These are phyloP conservation scores for Muscicapa adusta DNA, from an alignment of 2,113 vertebrate genomes.

Conservation along the genomic window DNA sequence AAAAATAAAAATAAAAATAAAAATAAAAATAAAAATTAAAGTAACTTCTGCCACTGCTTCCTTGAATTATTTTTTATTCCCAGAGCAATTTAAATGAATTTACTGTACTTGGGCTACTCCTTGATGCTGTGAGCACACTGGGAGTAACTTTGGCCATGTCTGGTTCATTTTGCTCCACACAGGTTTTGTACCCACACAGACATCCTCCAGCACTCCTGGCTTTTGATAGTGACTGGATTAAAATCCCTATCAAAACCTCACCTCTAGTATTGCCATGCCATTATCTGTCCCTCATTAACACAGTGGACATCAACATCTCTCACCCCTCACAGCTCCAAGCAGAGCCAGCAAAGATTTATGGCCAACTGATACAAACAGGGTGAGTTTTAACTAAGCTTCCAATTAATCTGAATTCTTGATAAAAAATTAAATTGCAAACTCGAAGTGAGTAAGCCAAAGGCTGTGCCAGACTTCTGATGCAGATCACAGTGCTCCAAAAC, in stretches of 20 bases:
- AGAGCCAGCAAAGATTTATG: fast-evolving
- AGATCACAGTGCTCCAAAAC: background rate
- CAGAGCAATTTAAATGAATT: background rate
- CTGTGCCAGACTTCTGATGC: background rate
- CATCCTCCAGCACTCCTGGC: background rate
- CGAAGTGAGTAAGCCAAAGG: background rate
- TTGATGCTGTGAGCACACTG: background rate
- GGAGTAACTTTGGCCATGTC: background rate
- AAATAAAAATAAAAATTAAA: no score
- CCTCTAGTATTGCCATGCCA: background rate
- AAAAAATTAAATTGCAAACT: background rate
- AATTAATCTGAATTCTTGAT: background rate
- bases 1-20: no score
- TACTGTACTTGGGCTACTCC: background rate
- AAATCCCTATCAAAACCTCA: background rate
- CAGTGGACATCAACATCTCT: background rate
- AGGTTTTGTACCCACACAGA: fast-evolving
- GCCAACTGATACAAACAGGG: background rate
- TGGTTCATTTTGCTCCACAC: fast-evolving
- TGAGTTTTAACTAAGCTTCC: background rate
- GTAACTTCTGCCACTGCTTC: fast-evolving
- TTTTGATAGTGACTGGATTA: background rate
- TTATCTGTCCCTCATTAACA: background rate
- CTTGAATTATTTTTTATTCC: background rate
- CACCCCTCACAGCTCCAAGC: background rate